Base-by-base conservation (phyloP, 35 echinoderm and acorn worm species). In the Lytechinus pictus region DNA sequence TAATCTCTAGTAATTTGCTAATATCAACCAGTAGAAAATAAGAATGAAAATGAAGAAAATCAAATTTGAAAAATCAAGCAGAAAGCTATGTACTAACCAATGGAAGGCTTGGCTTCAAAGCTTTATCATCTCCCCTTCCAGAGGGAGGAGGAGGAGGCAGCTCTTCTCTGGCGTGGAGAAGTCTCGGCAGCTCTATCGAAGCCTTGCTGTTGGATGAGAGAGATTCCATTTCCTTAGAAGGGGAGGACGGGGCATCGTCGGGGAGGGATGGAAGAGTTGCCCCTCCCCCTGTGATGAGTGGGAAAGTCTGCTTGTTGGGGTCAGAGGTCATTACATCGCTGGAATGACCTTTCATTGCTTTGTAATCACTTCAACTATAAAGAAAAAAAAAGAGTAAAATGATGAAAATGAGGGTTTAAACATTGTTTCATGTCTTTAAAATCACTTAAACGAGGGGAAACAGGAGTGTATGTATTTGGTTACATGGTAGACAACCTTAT, bases 181-280 rank as follows among this genome's bases (percentile, higher is more conserved):
- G 54, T 93, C 27, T 93, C n/a, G 92, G 92, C 92, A 93, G 92
- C 53, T 93, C 92, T 28, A 93, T 28, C n/a, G 92, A 93, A 10
- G 92, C 52, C 92, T 93, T 93, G 92, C 92, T 93, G 27, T 57
- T 93, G 55, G 92, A 93, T 6, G 92, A 33, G 27, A 93, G 92
- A 93, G 92, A 93, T 93, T 93, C 92, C 92, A 93, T 27, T 27
- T 54, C 54, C 54, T 93, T 93, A 2, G 53, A 53, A 55, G 92
- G 92, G 92, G 92, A 55, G 55, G 92, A 54, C 19, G 9, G 3
- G 54, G 9, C 28, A 10, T 93, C 55, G 56, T 93, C 92, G 55
- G 92, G 53, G 54, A 93, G 92, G 92, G 54, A 57, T n/a, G 52
- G 92, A 55, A 53, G 52, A 93, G 92, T 57, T 93, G 92, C 14